Conservation (phyloP, 2,888 invertebrate species). For the Drosophila neutralis region DNA sequence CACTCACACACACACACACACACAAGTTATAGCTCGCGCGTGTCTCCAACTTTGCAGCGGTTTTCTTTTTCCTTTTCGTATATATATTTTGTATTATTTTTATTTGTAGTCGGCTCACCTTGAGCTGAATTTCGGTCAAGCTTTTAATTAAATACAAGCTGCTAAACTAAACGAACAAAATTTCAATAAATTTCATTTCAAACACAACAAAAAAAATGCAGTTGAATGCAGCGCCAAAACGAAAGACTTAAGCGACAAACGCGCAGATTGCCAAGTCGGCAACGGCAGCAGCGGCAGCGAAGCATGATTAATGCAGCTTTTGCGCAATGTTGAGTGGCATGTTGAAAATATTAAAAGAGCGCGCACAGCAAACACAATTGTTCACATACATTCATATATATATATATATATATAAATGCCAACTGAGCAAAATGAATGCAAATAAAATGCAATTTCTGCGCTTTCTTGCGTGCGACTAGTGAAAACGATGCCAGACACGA, state of each 20-base stretch:
- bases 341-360: conserved; percentile 59
- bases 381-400: conserved; percentile 12
- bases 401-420: conserved; percentile 8
- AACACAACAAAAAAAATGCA: conserved; percentile 45
- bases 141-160: conserved; percentile 73
- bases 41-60: conserved; percentile 49
- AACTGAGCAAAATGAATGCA: conserved; percentile 56
- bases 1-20: not conserved
- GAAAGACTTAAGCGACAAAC: conserved; percentile 76
- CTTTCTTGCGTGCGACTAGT: conserved; percentile 55
- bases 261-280: conserved; percentile 4
- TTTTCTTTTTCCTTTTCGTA: conserved; percentile 53
- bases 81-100: conserved; percentile 37
- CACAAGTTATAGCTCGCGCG: conserved; percentile 31
- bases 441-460: conserved; percentile 74
- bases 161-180: conserved; percentile 34
- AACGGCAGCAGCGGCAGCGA: conserved; percentile 6
- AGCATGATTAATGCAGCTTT: conserved; percentile 70
- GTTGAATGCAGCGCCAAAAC: conserved; percentile 47
- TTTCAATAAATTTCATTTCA: conserved; percentile 68
- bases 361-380: conserved; percentile 35
- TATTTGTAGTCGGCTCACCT: conserved; percentile 59
- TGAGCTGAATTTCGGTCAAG: conserved; percentile 79
- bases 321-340: conserved; percentile 67
- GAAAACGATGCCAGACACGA: conserved; percentile 41